Percentiles rank a stretch among this genome's conserved stretches.
Evolutionary conservation across 1,140 invertebrate species (phyloP).

Genomic region (Carposina sasakii): DNA sequence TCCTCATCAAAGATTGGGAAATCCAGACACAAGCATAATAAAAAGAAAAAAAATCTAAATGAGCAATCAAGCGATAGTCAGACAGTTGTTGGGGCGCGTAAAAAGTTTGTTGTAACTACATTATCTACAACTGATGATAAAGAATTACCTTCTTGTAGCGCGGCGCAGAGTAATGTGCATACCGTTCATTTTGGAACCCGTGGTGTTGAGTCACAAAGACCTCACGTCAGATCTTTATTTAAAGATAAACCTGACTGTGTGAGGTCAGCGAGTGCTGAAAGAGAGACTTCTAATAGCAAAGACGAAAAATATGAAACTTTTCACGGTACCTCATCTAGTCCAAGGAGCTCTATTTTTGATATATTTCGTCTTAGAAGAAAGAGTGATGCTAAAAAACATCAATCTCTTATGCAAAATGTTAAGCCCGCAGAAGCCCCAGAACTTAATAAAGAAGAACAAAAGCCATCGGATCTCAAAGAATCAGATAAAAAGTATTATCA

Average conservation of each 20-base stretch:
- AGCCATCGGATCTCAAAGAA: constrained; percentile 42
- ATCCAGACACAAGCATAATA: constrained; percentile 56
- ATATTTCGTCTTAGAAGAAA: constrained; percentile 65
- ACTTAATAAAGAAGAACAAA: constrained; percentile 41
- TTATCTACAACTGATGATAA: constrained; percentile 47
- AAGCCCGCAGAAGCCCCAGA: constrained; percentile 45
- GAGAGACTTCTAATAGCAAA: constrained; percentile 45
- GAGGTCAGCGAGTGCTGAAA: constrained; percentile 54
- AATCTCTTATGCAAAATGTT: constrained; percentile 49
- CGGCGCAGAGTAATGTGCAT: constrained; percentile 55
- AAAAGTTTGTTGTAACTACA: constrained; percentile 62
- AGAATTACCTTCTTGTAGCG: constrained; percentile 35
- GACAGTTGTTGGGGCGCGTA: constrained; percentile 54
- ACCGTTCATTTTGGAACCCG: constrained; percentile 65
- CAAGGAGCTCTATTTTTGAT: constrained; percentile 67
- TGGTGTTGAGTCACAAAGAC: constrained; percentile 60
- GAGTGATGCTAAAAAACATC: constrained; percentile 64
- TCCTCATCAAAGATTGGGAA: constrained; percentile 54
- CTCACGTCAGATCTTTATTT: constrained; percentile 62
- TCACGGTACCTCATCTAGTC: constrained; percentile 61
- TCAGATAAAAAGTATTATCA: constrained; percentile 67
- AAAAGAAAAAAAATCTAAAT: constrained; percentile 51
- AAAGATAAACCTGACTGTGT: constrained; percentile 49
- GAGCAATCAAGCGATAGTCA: constrained; percentile 46
- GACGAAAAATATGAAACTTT: constrained; percentile 69